Conservation (phyloP, 2,113 vertebrate genomes). For the Ammodytes marinus region DNA sequence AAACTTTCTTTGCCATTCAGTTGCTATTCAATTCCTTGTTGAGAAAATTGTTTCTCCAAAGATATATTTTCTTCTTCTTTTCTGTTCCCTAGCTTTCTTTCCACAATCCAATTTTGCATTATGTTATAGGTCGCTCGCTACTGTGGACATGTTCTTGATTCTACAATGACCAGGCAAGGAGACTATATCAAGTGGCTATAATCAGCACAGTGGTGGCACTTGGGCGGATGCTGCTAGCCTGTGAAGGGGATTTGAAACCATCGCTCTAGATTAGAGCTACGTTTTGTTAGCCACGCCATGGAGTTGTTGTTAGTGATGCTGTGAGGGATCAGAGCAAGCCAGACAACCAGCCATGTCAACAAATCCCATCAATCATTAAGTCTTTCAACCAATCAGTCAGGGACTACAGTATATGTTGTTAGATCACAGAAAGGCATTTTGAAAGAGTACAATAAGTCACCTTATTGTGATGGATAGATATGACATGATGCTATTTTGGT, state of each 20-base stretch:
- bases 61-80: not conserved
- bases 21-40: no score
- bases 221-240: not conserved
- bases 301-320: not conserved
- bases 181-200: not conserved
- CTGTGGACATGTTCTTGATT: not conserved
- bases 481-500: not conserved
- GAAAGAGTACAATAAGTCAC: not conserved
- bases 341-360: not conserved
- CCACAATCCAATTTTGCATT: not conserved
- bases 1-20: not conserved
- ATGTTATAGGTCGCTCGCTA: not conserved
- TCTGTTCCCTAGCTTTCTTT: not conserved
- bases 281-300: not conserved
- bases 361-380: slow-evolving; percentile 19
- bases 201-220: not conserved
- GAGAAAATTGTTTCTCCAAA: not conserved
- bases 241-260: not conserved
- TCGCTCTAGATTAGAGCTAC: not conserved
- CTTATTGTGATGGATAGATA: no score
- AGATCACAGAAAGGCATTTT: not conserved
- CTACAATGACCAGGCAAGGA: not conserved
- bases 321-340: not conserved
- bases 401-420: not conserved
- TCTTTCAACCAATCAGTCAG: not conserved